Conservation (phyloP, 2,888 invertebrate species). For the Ectemnius continuus region DNA sequence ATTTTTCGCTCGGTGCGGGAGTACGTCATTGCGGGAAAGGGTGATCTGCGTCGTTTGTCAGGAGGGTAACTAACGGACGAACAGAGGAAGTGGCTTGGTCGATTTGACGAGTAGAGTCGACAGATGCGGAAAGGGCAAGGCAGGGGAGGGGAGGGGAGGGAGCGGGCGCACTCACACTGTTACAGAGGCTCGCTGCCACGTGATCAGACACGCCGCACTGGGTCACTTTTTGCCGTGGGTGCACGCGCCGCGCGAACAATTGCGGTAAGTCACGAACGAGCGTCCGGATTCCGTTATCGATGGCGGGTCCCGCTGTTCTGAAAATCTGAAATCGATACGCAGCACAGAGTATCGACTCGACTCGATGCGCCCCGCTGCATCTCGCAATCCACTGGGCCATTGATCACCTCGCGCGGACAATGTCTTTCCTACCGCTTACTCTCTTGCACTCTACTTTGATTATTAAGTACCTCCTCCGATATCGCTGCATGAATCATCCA, state of each 20-base stretch:
- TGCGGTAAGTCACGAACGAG: slow-evolving; percentile 28
- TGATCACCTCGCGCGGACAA: too few species aligned
- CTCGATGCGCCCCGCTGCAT: slow-evolving; percentile 51
- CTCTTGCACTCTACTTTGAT: slow-evolving; percentile 18
- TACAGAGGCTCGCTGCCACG: not conserved
- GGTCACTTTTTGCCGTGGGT: slow-evolving; percentile 12
- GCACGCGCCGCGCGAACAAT: slow-evolving; percentile 27
- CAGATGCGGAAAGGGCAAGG: too few species aligned
- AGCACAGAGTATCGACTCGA: slow-evolving; percentile 46
- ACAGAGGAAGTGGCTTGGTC: too few species aligned
- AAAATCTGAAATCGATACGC: slow-evolving; percentile 54
- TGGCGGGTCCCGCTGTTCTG: slow-evolving; percentile 26
- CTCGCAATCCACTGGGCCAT: slow-evolving; percentile 43
- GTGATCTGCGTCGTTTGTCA: too few species aligned
- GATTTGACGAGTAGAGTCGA: too few species aligned
- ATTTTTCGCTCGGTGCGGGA: too few species aligned
- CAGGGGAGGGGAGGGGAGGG: too few species aligned
- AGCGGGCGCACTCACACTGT: too few species aligned
- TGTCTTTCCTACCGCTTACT: slow-evolving; percentile 33
- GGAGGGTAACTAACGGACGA: too few species aligned
- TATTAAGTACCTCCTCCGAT: not conserved
- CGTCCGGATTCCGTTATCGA: slow-evolving; percentile 53
- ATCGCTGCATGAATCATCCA: not conserved
- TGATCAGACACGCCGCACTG: slow-evolving; percentile 12
- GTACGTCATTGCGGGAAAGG: too few species aligned